Evolutionary conservation across 2,797 vertebrate species (phyloP).

Genomic region (Parambassis ranga): DNA sequence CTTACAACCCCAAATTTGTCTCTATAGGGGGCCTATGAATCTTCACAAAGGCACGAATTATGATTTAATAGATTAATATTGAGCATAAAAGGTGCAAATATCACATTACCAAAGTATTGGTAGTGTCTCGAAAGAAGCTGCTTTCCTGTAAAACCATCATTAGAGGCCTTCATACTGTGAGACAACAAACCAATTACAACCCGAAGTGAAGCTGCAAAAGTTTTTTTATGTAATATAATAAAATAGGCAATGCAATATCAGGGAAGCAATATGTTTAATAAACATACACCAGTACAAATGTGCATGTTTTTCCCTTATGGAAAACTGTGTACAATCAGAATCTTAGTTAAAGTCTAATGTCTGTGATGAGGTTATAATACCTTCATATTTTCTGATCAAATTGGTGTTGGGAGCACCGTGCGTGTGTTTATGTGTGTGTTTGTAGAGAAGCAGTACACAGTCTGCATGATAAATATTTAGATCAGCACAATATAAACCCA

Average conservation of each 20-base stretch:
- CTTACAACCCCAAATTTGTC: no score
- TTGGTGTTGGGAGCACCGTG: background rate
- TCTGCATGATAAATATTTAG: no score
- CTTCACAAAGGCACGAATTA: no score
- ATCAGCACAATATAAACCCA: no score
- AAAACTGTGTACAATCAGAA: background rate
- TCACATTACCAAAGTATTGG: no score
- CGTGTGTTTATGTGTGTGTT: background rate
- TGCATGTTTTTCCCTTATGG: background rate
- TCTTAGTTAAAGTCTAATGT: slow-evolving; percentile 8
- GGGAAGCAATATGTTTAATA: slow-evolving; percentile 17
- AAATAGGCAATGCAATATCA: slow-evolving; percentile 5
- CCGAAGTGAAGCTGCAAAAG: slow-evolving; percentile 2
- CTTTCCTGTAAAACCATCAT: no score
- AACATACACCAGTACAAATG: slow-evolving; percentile 3
- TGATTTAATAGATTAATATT: no score
- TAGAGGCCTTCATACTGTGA: background rate
- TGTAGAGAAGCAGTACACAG: background rate
- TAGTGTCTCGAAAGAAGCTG: no score
- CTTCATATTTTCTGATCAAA: slow-evolving; percentile 9
- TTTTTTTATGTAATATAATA: background rate
- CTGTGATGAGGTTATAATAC: slow-evolving; percentile 1
- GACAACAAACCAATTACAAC: background rate
- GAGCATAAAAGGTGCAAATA: no score
- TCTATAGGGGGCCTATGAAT: no score